These are phyloP conservation scores for Antheraea yamamai DNA, from an alignment of 2,888 invertebrate species.

Conservation along the genomic window DNA sequence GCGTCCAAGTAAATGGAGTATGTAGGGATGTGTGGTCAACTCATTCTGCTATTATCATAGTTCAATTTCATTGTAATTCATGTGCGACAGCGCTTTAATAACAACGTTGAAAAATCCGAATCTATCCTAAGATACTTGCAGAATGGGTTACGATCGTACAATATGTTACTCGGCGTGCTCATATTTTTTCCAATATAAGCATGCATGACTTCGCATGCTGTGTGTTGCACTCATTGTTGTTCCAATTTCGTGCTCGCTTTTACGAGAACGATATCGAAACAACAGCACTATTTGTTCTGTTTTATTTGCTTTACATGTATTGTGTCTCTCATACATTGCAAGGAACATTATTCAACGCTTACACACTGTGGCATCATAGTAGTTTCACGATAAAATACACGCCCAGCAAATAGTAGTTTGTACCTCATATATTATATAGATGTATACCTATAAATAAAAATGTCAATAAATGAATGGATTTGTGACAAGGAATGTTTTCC, in stretches of 20 bases:
- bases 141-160: slow-evolving; percentile 10
- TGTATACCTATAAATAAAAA: slow-evolving; percentile 8
- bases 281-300: slow-evolving; percentile 37
- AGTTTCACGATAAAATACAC: slow-evolving; percentile 8
- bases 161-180: slow-evolving; percentile 39
- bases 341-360: slow-evolving; percentile 73
- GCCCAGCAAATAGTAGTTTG: slow-evolving; percentile 9
- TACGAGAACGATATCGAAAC: slow-evolving; percentile 32
- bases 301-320: slow-evolving; percentile 64
- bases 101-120: background rate
- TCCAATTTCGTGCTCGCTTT: slow-evolving; percentile 39
- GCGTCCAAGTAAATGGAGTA: slow-evolving; percentile 74
- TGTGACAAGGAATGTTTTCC: background rate
- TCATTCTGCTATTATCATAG: slow-evolving; percentile 55
- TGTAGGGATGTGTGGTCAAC: slow-evolving; percentile 61
- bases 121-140: background rate
- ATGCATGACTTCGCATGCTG: slow-evolving; percentile 45
- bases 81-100: background rate
- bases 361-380: slow-evolving; percentile 20
- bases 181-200: slow-evolving; percentile 26
- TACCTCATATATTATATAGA: slow-evolving; percentile 15
- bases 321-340: slow-evolving; percentile 61
- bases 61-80: background rate
- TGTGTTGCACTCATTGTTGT: slow-evolving; percentile 44
- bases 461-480: slow-evolving; percentile 5